Conservation (phyloP, 2,113 vertebrate species). For the Halichoeres trimaculatus region DNA sequence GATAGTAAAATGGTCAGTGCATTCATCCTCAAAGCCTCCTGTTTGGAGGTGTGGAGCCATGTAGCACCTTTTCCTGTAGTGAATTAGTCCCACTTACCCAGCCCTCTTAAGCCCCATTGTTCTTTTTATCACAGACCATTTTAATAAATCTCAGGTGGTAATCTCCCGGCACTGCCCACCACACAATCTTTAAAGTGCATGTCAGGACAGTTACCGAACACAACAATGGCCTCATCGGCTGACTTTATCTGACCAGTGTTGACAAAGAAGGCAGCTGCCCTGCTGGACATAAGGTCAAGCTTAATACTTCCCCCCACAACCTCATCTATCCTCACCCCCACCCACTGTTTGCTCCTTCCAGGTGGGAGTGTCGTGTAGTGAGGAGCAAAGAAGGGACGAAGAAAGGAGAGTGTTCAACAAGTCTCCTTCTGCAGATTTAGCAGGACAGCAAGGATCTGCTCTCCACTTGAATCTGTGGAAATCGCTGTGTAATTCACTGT, state of each 20-base stretch:
- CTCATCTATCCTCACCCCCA: not conserved
- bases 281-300: slow-evolving; percentile 66
- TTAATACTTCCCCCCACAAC: slow-evolving; percentile 47
- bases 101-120: slow-evolving; percentile 87
- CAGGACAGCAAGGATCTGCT: slow-evolving; percentile 48
- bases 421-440: slow-evolving; percentile 67
- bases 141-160: slow-evolving; percentile 96
- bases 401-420: not conserved
- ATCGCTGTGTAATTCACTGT: slow-evolving; percentile 63
- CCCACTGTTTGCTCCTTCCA: slow-evolving; percentile 20
- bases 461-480: slow-evolving; percentile 64
- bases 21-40: slow-evolving; percentile 90
- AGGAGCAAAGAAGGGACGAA: not conserved
- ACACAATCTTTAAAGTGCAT: slow-evolving; percentile 80
- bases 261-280: slow-evolving; percentile 78
- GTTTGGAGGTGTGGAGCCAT: slow-evolving; percentile 88
- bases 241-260: slow-evolving; percentile 83
- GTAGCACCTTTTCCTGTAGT: slow-evolving; percentile 85
- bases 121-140: slow-evolving; percentile 94
- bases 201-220: slow-evolving; percentile 82
- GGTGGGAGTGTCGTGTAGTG: not conserved
- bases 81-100: slow-evolving; percentile 91
- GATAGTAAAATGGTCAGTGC: slow-evolving; percentile 90
- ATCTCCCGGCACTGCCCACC: slow-evolving; percentile 88
- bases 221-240: slow-evolving; percentile 70